These are phyloP conservation scores for Solenopsis fugax DNA, from an alignment of 1,140 invertebrate genomes.

Conservation along the genomic window DNA sequence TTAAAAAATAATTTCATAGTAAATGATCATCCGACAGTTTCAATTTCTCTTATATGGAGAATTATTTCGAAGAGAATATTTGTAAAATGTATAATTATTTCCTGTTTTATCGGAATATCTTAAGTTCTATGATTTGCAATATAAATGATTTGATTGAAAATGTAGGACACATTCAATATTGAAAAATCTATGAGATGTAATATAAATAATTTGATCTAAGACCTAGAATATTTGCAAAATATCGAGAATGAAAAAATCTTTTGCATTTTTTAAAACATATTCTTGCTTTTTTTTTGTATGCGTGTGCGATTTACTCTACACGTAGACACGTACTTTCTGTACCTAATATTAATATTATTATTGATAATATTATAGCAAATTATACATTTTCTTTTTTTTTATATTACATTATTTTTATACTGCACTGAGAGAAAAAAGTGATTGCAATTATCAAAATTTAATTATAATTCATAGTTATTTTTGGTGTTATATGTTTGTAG, in stretches of 20 bases:
- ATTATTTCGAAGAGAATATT: background rate
- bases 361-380: background rate
- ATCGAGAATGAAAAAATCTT: background rate
- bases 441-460: too few relatives aligned
- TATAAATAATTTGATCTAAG: background rate
- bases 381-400: background rate
- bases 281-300: background rate
- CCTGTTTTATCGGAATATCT: background rate
- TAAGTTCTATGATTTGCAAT: background rate
- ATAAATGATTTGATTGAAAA: background rate
- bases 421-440: too few relatives aligned
- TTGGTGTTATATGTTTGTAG: too few relatives aligned
- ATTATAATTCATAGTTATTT: too few relatives aligned
- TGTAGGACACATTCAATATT: background rate
- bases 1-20: constrained; percentile 13
- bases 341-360: background rate
- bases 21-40: background rate
- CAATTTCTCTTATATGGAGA: background rate
- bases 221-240: background rate
- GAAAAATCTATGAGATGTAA: background rate
- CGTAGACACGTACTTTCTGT: background rate
- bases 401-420: constrained; percentile 2
- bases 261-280: background rate
- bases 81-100: background rate
- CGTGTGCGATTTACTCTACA: background rate